Conservation (phyloP, 2,113 vertebrate genomes). For the Elgaria multicarinata region DNA sequence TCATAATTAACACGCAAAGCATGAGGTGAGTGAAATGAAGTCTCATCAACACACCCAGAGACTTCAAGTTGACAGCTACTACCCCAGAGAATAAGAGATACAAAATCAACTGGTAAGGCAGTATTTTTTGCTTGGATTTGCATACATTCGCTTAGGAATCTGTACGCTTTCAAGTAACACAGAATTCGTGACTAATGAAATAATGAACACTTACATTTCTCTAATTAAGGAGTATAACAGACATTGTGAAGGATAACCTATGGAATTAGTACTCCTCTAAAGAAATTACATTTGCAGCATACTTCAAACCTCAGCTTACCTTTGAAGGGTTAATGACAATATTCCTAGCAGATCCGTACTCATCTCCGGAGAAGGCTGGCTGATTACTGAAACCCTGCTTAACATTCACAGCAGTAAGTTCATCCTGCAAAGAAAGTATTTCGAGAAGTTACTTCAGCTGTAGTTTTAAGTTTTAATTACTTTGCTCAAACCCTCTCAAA, state of each 20-base stretch:
- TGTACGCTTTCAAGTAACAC: background rate
- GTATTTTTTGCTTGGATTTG: background rate
- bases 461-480: background rate
- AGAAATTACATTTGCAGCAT: background rate
- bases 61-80: background rate
- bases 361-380: constrained; percentile 81
- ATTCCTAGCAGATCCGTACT: constrained; percentile 80
- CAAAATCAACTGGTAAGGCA: background rate
- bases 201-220: background rate
- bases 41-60: background rate
- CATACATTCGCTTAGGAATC: background rate
- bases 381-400: constrained; percentile 84
- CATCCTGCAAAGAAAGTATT: constrained; percentile 72
- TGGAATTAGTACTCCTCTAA: background rate
- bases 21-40: background rate
- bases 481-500: background rate
- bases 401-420: constrained; percentile 81
- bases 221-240: background rate
- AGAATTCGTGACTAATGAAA: background rate
- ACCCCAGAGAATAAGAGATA: background rate
- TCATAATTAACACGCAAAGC: background rate
- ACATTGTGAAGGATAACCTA: background rate
- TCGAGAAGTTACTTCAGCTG: constrained; percentile 13
- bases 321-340: constrained; percentile 81
- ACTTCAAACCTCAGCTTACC: constrained; percentile 57